Conservation (phyloP, 2,797 vertebrate species). For the Arnoldichthys spilopterus region DNA sequence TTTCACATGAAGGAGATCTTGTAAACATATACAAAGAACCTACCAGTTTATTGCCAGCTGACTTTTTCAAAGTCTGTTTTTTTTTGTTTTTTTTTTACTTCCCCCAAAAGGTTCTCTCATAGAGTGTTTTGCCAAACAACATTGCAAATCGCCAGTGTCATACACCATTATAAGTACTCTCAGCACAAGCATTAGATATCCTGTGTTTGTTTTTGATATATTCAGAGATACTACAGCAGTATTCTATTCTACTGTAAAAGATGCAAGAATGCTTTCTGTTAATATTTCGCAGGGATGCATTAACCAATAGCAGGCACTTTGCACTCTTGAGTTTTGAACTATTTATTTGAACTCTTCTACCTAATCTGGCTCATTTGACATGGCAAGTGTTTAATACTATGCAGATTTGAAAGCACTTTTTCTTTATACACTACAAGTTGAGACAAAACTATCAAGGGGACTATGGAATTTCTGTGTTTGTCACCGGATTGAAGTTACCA, state of each 20-base stretch:
- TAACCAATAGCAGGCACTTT: conserved; percentile 79
- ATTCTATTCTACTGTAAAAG: conserved; percentile 68
- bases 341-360: conserved; percentile 88
- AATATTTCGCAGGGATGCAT: conserved; percentile 82
- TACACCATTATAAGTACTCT: conserved; percentile 43
- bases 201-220: conserved; percentile 72
- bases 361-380: conserved; percentile 73
- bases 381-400: conserved; percentile 85
- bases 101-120: conserved; percentile 80
- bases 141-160: conserved; percentile 61
- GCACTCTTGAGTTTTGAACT: conserved; percentile 84
- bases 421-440: conserved; percentile 74
- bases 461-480: conserved; percentile 80
- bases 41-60: conserved; percentile 83
- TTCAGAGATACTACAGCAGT: conserved; percentile 58
- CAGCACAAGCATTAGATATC: conserved; percentile 33
- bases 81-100: conserved; percentile 67
- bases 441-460: conserved; percentile 65
- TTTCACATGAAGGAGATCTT: conserved; percentile 82
- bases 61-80: conserved; percentile 76
- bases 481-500: conserved; percentile 81
- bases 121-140: conserved; percentile 81
- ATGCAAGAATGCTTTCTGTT: conserved; percentile 76
- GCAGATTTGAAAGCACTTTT: conserved; percentile 87
- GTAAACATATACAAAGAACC: conserved; percentile 80